phyloP scores from a whole-genome alignment of 2,113 vertebrate species.

The Machaerirhynchus nigripectus region DNA sequence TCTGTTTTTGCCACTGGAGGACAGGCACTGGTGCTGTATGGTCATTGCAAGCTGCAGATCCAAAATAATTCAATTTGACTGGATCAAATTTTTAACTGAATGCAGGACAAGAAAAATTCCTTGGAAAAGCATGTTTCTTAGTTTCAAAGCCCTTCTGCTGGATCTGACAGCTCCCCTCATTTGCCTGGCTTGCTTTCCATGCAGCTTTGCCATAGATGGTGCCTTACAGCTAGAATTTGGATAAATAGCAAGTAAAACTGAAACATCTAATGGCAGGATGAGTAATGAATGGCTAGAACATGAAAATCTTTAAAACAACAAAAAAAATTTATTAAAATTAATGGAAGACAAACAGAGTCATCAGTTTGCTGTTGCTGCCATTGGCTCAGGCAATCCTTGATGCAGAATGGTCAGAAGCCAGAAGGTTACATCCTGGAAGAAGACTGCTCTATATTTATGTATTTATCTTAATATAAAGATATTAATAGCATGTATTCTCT shows the following conservation, averaged over 20 bases:
- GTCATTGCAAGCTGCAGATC: neutral
- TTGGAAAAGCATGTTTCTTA: neutral
- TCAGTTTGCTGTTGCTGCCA: neutral
- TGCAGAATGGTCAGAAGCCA: neutral
- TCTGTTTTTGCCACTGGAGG: neutral
- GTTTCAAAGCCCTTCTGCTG: neutral
- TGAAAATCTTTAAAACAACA: neutral
- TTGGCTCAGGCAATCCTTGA: neutral
- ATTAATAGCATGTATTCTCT: neutral
- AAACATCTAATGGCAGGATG: neutral
- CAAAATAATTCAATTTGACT: neutral
- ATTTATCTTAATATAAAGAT: neutral
- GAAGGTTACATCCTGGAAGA: neutral
- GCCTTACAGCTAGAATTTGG: neutral
- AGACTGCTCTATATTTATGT: neutral
- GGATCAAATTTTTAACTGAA: neutral
- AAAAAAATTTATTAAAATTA: neutral
- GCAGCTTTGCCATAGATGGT: neutral
- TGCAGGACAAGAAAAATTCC: neutral
- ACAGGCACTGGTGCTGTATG: neutral
- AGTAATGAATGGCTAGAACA: neutral
- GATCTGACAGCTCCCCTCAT: neutral
- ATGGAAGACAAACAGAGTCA: accelerated
- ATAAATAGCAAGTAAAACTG: neutral
- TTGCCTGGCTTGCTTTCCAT: neutral